Evolutionary conservation across 2,888 invertebrate genomes (phyloP).

Genomic region (Unio pictorum): DNA sequence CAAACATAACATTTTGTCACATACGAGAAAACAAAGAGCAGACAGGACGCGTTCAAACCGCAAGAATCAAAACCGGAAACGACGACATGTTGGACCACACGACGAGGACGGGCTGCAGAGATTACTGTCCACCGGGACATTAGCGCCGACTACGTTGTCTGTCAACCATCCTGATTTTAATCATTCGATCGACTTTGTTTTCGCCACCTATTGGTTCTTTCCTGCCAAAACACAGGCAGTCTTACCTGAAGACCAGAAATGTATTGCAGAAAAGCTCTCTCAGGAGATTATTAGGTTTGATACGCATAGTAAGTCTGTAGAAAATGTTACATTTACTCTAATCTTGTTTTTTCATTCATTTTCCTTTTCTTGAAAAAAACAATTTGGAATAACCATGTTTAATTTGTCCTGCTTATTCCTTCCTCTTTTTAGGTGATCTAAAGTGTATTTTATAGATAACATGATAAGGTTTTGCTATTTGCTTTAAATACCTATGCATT

Average conservation of each 20-base stretch:
- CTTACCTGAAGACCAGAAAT: constrained; percentile 78
- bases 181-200: constrained; percentile 77
- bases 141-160: constrained; percentile 71
- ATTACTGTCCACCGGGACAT: constrained; percentile 72
- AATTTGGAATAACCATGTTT: too few species aligned
- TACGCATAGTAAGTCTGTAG: constrained; percentile 61
- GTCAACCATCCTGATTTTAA: constrained; percentile 70
- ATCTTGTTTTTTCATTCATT: too few species aligned
- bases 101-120: constrained; percentile 72
- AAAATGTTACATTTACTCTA: not conserved
- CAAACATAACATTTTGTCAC: not conserved
- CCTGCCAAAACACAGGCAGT: constrained; percentile 74
- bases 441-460: too few species aligned
- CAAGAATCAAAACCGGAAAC: constrained; percentile 19
- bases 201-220: constrained; percentile 84
- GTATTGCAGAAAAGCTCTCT: constrained; percentile 76
- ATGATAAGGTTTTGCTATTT: too few species aligned
- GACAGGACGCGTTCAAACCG: too few species aligned
- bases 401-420: too few species aligned
- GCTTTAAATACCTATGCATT: too few species aligned
- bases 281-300: constrained; percentile 68
- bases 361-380: too few species aligned
- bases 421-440: too few species aligned
- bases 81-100: constrained; percentile 72
- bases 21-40: not conserved